A percentile compares a stretch with the other conserved stretches of the same genome.
Evolutionary conservation across 2,797 vertebrate species (phyloP).

Genomic region (Ctenopoma kingsleyae): DNA sequence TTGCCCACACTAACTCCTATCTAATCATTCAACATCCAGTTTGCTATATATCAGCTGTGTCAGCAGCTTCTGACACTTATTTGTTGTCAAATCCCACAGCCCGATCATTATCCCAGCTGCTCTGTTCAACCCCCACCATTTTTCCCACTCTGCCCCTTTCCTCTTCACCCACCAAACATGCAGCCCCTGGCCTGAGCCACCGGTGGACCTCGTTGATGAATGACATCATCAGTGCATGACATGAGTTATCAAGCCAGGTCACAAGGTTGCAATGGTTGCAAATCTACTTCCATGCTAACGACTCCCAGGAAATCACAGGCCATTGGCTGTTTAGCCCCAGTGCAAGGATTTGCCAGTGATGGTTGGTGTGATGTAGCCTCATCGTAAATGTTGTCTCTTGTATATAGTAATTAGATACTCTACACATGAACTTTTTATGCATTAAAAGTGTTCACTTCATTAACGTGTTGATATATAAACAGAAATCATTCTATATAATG

Average conservation of each 20-base stretch:
- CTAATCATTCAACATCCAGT: constrained; percentile 53
- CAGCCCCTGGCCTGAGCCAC: constrained; percentile 49
- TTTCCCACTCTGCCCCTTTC: constrained; percentile 39
- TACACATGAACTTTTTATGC: constrained; percentile 5
- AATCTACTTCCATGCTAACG: constrained; percentile 85
- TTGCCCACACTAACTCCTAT: constrained; percentile 22
- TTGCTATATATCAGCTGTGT: constrained; percentile 59
- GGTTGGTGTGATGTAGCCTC: constrained; percentile 47
- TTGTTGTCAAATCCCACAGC: constrained; percentile 67
- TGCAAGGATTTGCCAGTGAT: constrained; percentile 46
- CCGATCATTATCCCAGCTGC: constrained; percentile 68
- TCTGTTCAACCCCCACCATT: constrained; percentile 48
- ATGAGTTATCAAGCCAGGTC: constrained; percentile 84
- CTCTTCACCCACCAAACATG: constrained; percentile 54
- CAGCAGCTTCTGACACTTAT: constrained; percentile 67
- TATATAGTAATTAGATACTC: constrained; percentile 27
- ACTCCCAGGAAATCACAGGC: constrained; percentile 83
- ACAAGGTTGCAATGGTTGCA: constrained; percentile 78
- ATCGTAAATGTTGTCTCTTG: constrained; percentile 18
- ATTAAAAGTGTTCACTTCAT: constrained; percentile 5
- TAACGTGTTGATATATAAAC: constrained; percentile 5
- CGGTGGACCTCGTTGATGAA: constrained; percentile 82
- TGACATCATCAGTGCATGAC: constrained; percentile 88
- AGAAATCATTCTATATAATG: constrained; percentile 13
- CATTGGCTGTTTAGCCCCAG: constrained; percentile 74